Evolutionary conservation across 2,797 vertebrate genomes (phyloP).

Genomic region (Sebastolobus altivelis): DNA sequence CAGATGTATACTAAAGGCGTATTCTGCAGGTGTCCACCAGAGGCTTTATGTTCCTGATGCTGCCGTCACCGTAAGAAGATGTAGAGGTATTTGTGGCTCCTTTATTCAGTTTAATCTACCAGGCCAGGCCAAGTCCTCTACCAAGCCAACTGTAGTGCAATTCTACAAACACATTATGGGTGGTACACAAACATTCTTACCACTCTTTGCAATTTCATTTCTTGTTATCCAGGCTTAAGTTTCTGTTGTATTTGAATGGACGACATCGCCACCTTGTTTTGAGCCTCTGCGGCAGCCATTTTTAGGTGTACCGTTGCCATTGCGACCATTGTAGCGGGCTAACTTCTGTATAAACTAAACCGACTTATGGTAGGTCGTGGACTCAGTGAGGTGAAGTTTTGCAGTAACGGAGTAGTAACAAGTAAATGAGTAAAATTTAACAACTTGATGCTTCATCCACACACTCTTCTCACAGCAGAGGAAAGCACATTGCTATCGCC

Average conservation of each 20-base stretch:
- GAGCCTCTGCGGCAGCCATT: background rate
- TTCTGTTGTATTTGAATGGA: background rate
- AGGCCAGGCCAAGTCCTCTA: slow-evolving; percentile 2
- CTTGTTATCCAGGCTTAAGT: background rate
- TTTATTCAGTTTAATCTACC: slow-evolving; percentile 14
- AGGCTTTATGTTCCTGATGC: slow-evolving; percentile 18
- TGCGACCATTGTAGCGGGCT: too few relatives aligned
- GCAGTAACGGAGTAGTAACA: too few relatives aligned
- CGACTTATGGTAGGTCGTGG: too few relatives aligned
- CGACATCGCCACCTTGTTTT: background rate
- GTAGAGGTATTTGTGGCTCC: slow-evolving; percentile 16
- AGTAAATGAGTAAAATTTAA: too few relatives aligned
- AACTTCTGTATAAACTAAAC: too few relatives aligned
- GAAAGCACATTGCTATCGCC: too few relatives aligned
- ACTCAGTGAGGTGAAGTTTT: too few relatives aligned
- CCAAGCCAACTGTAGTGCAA: background rate
- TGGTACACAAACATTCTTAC: background rate
- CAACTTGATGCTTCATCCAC: too few relatives aligned
- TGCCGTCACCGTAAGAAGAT: slow-evolving; percentile 10
- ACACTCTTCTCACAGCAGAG: too few relatives aligned
- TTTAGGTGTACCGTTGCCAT: too few relatives aligned
- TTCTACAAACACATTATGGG: background rate
- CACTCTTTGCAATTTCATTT: background rate
- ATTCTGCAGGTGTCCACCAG: slow-evolving; percentile 52
- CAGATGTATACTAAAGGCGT: slow-evolving; percentile 4